Percentiles rank a stretch among this genome's conserved stretches.
phyloP scores from a whole-genome alignment of 2,797 vertebrate genomes.

The Australoheros facetus region DNA sequence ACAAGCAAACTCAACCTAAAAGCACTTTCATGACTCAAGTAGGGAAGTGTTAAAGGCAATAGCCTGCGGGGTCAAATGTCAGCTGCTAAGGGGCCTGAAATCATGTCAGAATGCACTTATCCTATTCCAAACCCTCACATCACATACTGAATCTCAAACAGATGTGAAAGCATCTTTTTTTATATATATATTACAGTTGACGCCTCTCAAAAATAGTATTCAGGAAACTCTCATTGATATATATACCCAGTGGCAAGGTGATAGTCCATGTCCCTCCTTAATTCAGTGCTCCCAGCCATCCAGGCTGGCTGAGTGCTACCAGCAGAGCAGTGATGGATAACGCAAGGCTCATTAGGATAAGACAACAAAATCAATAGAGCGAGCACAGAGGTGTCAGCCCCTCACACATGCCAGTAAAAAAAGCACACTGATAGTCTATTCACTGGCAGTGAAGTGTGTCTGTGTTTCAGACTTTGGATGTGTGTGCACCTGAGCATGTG shows the following conservation, averaged over 20 bases:
- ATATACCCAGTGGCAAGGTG: conserved; percentile 62
- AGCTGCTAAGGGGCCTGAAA: conserved; percentile 67
- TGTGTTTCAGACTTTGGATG: conserved; percentile 33
- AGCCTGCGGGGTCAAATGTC: conserved; percentile 71
- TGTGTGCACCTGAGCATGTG: conserved; percentile 12
- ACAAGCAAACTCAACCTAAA: conserved; percentile 39
- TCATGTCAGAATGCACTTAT: conserved; percentile 74
- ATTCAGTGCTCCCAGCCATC: conserved; percentile 51
- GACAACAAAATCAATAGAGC: conserved; percentile 78
- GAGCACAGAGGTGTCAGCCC: conserved; percentile 59
- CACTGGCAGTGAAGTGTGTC: conserved; percentile 40
- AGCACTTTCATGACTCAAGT: conserved; percentile 57
- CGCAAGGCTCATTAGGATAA: conserved; percentile 74
- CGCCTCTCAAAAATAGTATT: conserved; percentile 47
- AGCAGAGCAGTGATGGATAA: conserved; percentile 71
- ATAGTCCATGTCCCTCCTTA: conserved; percentile 56
- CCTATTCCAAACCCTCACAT: conserved; percentile 47
- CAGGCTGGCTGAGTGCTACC: conserved; percentile 49
- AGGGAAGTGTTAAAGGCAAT: conserved; percentile 67
- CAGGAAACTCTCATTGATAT: conserved; percentile 59
- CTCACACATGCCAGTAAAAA: conserved; percentile 63
- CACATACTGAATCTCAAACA: conserved; percentile 39
- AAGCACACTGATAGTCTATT: conserved; percentile 57
- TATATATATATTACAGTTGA: conserved; percentile 21
- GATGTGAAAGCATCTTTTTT: conserved; percentile 21